phyloP scores from a whole-genome alignment of 2,797 vertebrate species.

The Masticophis lateralis region DNA sequence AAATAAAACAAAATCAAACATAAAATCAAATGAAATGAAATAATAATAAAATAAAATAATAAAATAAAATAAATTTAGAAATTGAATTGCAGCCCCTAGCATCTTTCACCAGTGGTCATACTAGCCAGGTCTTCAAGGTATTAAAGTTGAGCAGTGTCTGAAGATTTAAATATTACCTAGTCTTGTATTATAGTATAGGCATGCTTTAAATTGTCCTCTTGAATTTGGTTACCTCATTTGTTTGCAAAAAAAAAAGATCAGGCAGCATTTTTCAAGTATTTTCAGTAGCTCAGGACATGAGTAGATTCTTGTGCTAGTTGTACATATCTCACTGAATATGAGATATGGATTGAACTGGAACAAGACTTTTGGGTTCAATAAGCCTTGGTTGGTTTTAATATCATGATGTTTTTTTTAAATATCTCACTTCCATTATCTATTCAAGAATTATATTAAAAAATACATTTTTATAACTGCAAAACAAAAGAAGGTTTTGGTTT shows the following conservation, averaged over 20 bases:
- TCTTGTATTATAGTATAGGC: not conserved
- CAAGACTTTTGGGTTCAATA: not conserved
- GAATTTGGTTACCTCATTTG: not conserved
- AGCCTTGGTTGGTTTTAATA: not conserved
- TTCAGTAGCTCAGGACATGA: not conserved
- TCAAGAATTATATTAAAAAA: not conserved
- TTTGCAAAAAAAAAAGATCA: not conserved
- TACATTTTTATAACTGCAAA: not conserved
- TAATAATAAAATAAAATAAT: too few species aligned
- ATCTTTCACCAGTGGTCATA: not conserved
- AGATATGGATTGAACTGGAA: not conserved
- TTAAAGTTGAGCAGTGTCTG: not conserved
- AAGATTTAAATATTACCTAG: not conserved
- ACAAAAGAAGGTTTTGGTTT: slow-evolving; percentile 7
- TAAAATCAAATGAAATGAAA: not conserved
- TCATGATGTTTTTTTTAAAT: not conserved
- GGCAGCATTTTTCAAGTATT: not conserved
- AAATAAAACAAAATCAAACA: not conserved
- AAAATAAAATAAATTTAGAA: not conserved
- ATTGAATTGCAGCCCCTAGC: not conserved
- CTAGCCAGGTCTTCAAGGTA: not conserved
- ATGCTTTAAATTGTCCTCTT: not conserved
- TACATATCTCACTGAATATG: not conserved
- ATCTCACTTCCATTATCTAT: not conserved
- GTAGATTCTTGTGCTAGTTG: not conserved